A percentile compares a stretch with the other conserved stretches of the same genome.
These are phyloP conservation scores for Cryptophagus acutangulus DNA, from an alignment of 2,888 invertebrate species.

Conservation along the genomic window DNA sequence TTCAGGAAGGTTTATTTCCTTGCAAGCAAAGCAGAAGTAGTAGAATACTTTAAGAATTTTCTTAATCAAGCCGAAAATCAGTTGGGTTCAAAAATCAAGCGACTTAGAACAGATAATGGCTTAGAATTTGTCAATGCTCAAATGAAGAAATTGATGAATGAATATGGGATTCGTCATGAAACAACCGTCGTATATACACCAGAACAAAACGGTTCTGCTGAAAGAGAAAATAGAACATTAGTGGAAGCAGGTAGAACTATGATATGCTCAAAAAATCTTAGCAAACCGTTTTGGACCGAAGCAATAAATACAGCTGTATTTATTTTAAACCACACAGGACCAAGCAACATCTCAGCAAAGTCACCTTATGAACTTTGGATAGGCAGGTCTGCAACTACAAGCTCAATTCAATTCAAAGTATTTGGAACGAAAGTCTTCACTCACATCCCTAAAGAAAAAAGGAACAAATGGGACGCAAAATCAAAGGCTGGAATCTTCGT, in stretches of 20 bases:
- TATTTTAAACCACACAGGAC: conserved; percentile 20
- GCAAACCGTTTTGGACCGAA: conserved; percentile 15
- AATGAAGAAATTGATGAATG: conserved; percentile 12
- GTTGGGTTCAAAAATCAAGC: conserved; percentile 21
- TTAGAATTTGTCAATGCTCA: conserved; percentile 22
- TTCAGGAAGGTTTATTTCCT: conserved; percentile 16
- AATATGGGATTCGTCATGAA: conserved; percentile 18
- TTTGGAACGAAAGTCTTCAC: conserved; percentile 26
- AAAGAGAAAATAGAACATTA: conserved; percentile 17
- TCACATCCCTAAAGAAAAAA: conserved; percentile 23
- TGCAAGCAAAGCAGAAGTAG: conserved; percentile 14
- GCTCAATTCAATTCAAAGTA: conserved; percentile 15
- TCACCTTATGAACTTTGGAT: conserved; percentile 16
- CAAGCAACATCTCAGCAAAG: conserved; percentile 14
- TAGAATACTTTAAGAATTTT: conserved; percentile 10
- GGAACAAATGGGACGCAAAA: conserved; percentile 22
- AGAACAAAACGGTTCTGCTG: conserved; percentile 14
- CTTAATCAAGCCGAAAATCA: conserved; percentile 16
- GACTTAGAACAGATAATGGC: conserved; percentile 23
- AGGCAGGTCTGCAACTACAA: conserved; percentile 7
- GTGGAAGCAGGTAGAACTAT: conserved; percentile 19
- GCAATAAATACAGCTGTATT: conserved; percentile 20
- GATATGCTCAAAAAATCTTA: conserved; percentile 17
- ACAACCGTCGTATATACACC: conserved; percentile 14
- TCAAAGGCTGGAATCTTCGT: conserved; percentile 19